Evolutionary conservation across 1,140 invertebrate genomes (phyloP).

Genomic region (Orchestia grillus): DNA sequence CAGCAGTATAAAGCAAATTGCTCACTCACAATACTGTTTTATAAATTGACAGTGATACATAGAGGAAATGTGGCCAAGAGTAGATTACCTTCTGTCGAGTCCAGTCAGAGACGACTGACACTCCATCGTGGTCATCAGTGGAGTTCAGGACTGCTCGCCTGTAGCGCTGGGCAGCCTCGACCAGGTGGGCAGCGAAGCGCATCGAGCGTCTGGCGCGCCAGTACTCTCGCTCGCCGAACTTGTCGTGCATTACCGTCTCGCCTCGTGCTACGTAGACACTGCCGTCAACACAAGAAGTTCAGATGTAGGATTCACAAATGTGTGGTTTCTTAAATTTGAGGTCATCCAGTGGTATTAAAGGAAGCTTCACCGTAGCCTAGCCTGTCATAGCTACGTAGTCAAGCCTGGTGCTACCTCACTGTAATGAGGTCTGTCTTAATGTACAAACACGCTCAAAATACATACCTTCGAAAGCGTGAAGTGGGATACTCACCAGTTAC

Average conservation of each 20-base stretch:
- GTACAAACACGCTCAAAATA: too few species aligned
- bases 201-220: conserved; percentile 92
- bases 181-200: conserved; percentile 83
- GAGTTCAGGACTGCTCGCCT: conserved; percentile 80
- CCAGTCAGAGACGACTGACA: conserved; percentile 76
- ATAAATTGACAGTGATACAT: too few species aligned
- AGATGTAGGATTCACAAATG: background rate
- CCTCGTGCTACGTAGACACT: conserved; percentile 79
- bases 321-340: background rate
- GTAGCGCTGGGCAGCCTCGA: conserved; percentile 81
- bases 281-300: conserved; percentile 62
- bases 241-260: conserved; percentile 89
- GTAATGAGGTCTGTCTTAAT: too few species aligned
- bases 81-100: conserved; percentile 75
- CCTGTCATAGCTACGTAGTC: too few species aligned
- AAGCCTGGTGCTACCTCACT: too few species aligned
- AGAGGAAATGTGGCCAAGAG: background rate
- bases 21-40: too few species aligned
- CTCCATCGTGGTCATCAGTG: conserved; percentile 77
- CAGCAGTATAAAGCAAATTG: too few species aligned
- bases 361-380: background rate
- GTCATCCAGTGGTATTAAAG: background rate
- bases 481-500: too few species aligned
- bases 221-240: conserved; percentile 85
- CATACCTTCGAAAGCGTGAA: too few species aligned